Base-by-base conservation (phyloP, 2,888 invertebrate species). In the Habrosyne pyritoides region DNA sequence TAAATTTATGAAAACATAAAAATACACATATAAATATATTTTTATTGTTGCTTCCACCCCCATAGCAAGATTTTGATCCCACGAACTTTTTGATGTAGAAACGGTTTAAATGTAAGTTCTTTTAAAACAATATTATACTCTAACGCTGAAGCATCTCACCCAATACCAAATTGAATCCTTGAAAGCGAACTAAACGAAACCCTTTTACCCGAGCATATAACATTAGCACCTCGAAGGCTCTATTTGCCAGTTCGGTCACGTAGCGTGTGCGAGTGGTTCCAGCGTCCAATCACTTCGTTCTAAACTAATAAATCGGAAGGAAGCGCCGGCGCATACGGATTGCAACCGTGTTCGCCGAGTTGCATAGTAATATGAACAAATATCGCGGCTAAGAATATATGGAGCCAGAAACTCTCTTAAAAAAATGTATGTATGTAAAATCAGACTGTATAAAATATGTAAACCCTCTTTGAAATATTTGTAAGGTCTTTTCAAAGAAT, bases 271-370 rank as follows among this genome's bases (percentile, higher is more conserved):
- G 81, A 84, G 84, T 81, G 82, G 79, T 73, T 75, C 84, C 71
- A 66, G 67, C 80, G 81, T 75, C 87, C 87, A 87, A 87, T 87
- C 87, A 86, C 86, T 86, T 80, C 80, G 72, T 79, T 70, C 77
- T 87, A 87, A 88, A 87, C 88, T 86, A 88, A 89, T 88, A 86
- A 84, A 79, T 79, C 79, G 83, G 83, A 86, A 83, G 83, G 77
- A 76, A 75, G 83, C 84, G 86, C 84, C 71, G 74, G 83, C 85
- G 87, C 88, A 87, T 76, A 80, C 83, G 75, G 75, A 80, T 75
- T 75, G 70, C 79, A 77, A 67, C 64, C 61, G 67, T 59, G 60
- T 64, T 66, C 64, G 69, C 63, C 66, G 68, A 60, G 59, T 63
- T 58, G 60, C 50, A 50, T 50, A 24, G 21, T 50, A 18, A 49